Base-by-base conservation (phyloP, 1,140 invertebrate species). In the Drosophila sp. region DNA sequence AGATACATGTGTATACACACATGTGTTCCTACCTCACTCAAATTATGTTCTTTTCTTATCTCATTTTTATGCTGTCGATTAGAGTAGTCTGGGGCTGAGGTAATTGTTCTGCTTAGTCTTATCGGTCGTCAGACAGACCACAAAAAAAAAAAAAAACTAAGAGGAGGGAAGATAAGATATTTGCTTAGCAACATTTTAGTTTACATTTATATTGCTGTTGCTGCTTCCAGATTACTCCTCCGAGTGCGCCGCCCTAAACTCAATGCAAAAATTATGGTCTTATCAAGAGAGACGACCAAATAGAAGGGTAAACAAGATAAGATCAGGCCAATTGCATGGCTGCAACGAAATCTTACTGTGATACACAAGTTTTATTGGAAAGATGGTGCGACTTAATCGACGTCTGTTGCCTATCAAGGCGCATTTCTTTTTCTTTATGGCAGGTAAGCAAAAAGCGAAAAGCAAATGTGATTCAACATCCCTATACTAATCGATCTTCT, bases 391-490 rank as follows among this genome's bases (percentile, higher is more conserved):
- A 85, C 93, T 96, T n/a, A 94, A 96, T 87, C 93, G 80, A 60
- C 93, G 93, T 38, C 93, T 96, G 47, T 75, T 97, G 90, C 96
- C 96, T 6, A 93, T 97, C n/a, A 97, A 97, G 93, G 94, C 94
- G 1, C 96, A 97, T 90, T 97, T 94, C 72, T 96, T 97, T 87
- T 96, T 96, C 83, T 96, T 97, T 75, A 96, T 97, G 94, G 95
- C 95, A 79, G 95, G 96, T 96, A 92, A 95, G 93, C 10, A 0
- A 27, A 40, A 33, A 35, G 33, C 44, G 8, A 3, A 1, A 25
- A 50, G 2, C 17, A 2, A 25, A 23, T 25, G 6, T 17, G 25
- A 47, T 0, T 8, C 17, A 54, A 0, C 58, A 55, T 35, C 27
- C n/a, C 32, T 54, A 47, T 11, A 40, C 6, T 27, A 27, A 55